Evolutionary conservation across 1,140 invertebrate species (phyloP).

Genomic region (Tetraneura akinire): DNA sequence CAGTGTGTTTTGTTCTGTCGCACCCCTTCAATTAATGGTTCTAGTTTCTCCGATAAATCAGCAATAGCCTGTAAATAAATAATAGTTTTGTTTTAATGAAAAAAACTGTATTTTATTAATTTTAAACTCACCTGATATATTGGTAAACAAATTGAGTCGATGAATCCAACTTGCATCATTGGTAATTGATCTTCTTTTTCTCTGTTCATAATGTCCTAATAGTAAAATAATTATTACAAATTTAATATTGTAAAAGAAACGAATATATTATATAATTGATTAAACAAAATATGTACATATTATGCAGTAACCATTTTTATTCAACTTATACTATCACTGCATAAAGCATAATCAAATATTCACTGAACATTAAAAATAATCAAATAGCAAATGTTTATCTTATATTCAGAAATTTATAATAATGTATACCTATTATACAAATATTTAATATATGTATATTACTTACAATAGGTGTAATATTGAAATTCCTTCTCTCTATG

Average conservation of each 20-base stretch:
- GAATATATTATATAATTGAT: background rate
- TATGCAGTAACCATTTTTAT: no score
- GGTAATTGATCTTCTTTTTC: constrained; percentile 94
- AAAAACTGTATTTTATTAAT: constrained; percentile 63
- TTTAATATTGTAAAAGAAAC: background rate
- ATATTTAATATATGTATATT: background rate
- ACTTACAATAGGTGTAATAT: constrained; percentile 84
- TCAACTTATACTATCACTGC: no score
- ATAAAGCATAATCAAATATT: no score
- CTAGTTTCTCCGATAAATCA: constrained; percentile 72
- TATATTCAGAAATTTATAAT: no score
- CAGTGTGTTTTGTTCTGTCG: constrained; percentile 79
- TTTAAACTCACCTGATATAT: constrained; percentile 87
- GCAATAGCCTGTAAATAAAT: constrained; percentile 73
- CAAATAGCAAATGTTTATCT: no score
- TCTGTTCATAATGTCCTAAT: constrained; percentile 92
- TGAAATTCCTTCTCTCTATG: constrained; percentile 81
- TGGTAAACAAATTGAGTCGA: constrained; percentile 92
- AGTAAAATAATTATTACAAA: background rate
- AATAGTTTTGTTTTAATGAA: background rate
- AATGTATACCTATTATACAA: background rate
- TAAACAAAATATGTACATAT: no score
- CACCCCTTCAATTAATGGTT: constrained; percentile 83
- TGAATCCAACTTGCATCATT: constrained; percentile 94
- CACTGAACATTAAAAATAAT: no score